Percentiles rank a stretch among this genome's conserved stretches.
phyloP scores from a whole-genome alignment of 1,140 invertebrate species.

The Drosophila watanabei region DNA sequence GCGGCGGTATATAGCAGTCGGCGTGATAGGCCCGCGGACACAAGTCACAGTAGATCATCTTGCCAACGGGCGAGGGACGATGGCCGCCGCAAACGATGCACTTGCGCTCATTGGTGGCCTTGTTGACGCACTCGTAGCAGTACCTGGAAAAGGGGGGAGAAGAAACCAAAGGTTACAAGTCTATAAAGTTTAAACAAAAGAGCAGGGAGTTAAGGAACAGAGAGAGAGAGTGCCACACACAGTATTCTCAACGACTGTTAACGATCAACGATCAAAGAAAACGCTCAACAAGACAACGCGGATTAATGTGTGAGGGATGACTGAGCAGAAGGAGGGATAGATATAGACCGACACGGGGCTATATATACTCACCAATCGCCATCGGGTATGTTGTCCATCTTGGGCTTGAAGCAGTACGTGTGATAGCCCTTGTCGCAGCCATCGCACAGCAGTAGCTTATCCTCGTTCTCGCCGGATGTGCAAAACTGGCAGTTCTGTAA shows the following conservation, averaged over 20 bases:
- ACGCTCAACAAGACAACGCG: conserved; percentile 57
- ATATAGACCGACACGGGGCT: background rate
- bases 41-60: conserved; percentile 93
- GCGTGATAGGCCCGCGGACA: conserved; percentile 97
- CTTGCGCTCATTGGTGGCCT: conserved; percentile 95
- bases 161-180: background rate
- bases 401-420: conserved; percentile 99
- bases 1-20: conserved; percentile 95
- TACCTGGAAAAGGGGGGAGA: conserved; percentile 88
- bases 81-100: conserved; percentile 96
- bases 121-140: conserved; percentile 98
- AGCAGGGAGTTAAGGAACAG: background rate
- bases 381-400: conserved; percentile 98
- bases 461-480: conserved; percentile 97
- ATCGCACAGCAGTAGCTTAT: conserved; percentile 97
- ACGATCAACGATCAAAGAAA: conserved; percentile 34
- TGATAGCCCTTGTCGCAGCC: conserved; percentile 99
- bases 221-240: conserved; percentile 47
- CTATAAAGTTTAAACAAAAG: accelerated
- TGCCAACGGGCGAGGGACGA: conserved; percentile 87
- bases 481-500: conserved; percentile 99
- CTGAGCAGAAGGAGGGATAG: conserved; percentile 3
- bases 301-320: conserved; percentile 37
- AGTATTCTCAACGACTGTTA: conserved; percentile 38
- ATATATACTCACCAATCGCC: conserved; percentile 94